Conservation (phyloP, 2,797 vertebrate species). For the Oceanodroma leucorhoa region DNA sequence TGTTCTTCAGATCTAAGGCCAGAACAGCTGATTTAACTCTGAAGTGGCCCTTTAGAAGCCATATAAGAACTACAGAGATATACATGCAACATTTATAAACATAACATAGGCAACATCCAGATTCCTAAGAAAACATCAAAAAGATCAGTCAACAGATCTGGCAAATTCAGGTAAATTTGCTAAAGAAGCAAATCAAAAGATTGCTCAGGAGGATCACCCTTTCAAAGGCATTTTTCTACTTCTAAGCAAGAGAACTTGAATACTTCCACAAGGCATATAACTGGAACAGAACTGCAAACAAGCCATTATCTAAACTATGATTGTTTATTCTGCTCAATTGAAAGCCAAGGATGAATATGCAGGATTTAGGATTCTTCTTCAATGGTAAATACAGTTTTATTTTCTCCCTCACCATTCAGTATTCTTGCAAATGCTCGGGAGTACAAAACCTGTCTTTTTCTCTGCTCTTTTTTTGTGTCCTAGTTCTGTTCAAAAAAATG, state of each 20-base stretch:
- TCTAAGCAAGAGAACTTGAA: slow-evolving; percentile 1
- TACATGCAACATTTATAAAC: neutral
- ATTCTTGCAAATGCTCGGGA: neutral
- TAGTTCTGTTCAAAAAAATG: neutral
- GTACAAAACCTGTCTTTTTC: neutral
- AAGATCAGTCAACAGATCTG: slow-evolving; percentile 16
- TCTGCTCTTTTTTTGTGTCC: neutral
- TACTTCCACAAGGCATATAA: neutral
- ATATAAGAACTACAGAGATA: neutral
- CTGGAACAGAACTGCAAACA: neutral
- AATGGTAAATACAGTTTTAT: neutral
- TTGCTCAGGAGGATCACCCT: neutral
- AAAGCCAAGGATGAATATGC: neutral
- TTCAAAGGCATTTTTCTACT: slow-evolving; percentile 19
- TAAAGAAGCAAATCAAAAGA: neutral
- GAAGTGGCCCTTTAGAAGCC: neutral
- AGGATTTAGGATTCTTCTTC: neutral
- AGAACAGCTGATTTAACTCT: slow-evolving; percentile 24
- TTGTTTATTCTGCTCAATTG: neutral
- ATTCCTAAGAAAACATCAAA: slow-evolving; percentile 15
- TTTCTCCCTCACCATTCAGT: neutral
- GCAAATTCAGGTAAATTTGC: neutral
- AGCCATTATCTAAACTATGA: neutral
- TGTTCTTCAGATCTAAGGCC: slow-evolving; percentile 23
- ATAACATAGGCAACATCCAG: neutral